phyloP scores from a whole-genome alignment of 2,113 vertebrate genomes.

The Sula dactylatra region DNA sequence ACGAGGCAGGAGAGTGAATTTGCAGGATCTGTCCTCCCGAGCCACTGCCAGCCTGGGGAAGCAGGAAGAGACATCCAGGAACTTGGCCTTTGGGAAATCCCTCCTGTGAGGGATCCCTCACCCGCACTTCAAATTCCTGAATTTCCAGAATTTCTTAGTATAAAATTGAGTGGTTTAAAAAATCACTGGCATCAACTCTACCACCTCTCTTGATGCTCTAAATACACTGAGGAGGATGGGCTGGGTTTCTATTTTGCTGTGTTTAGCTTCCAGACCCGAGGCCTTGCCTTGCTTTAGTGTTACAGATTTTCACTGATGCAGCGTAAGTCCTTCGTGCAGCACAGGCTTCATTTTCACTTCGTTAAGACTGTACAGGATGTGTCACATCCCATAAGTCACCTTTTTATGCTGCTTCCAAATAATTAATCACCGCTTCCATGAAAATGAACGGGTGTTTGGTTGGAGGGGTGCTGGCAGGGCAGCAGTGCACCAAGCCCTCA shows the following conservation, averaged over 20 bases:
- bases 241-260: no score
- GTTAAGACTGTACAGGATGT: fast-evolving
- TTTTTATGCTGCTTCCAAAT: neutral
- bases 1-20: neutral
- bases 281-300: neutral
- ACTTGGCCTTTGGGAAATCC: neutral
- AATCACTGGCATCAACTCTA: neutral
- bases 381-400: neutral
- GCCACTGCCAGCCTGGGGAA: neutral
- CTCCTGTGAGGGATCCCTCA: neutral
- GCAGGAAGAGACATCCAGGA: neutral
- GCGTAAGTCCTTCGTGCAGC: neutral
- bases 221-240: neutral
- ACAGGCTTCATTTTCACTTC: neutral
- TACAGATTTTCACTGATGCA: neutral
- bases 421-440: neutral
- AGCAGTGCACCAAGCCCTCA: neutral
- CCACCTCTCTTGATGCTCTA: neutral
- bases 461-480: neutral
- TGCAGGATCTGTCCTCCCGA: fast-evolving
- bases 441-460: fast-evolving
- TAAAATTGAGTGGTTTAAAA: neutral
- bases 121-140: neutral
- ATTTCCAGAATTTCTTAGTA: neutral
- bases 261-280: neutral